A percentile compares a stretch with the other conserved stretches of the same genome.
Evolutionary conservation across 2,888 invertebrate species (phyloP).

Genomic region (Acronicta aceris): DNA sequence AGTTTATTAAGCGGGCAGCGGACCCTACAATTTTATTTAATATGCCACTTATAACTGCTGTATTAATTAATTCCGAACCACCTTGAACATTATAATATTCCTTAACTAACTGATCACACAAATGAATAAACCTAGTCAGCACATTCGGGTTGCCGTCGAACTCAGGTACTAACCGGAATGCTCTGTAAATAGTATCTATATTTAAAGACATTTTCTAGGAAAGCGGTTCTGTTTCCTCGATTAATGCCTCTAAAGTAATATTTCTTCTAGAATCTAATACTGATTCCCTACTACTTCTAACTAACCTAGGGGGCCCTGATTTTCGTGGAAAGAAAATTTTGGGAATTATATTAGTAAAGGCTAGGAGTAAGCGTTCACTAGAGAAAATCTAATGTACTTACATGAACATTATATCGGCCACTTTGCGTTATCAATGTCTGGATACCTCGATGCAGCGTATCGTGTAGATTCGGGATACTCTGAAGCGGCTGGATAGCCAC

Average conservation of each 20-base stretch:
- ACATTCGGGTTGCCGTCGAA: constrained; percentile 8
- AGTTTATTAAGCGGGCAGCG: constrained; percentile 51
- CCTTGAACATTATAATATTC: constrained; percentile 1
- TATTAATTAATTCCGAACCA: constrained; percentile 17
- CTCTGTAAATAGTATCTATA: constrained; percentile 1
- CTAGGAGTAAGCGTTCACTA: no score
- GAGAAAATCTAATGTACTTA: background rate
- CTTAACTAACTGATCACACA: constrained; percentile 50
- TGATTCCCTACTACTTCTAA: background rate
- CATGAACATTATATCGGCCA: no score
- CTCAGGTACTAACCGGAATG: constrained; percentile 1
- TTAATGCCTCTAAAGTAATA: no score
- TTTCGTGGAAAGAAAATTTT: no score
- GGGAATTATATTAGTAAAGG: no score
- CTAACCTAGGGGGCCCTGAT: no score
- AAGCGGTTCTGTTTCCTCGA: no score
- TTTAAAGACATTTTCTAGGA: background rate
- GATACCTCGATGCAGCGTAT: background rate
- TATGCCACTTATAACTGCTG: constrained; percentile 19
- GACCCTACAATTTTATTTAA: constrained; percentile 41
- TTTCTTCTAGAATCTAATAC: no score
- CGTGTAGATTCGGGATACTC: background rate
- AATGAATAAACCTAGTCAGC: constrained; percentile 35
- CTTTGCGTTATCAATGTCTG: no score
- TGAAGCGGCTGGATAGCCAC: no score